phyloP scores from a whole-genome alignment of 2,888 invertebrate species.

The Lasioglossum leucozonium region DNA sequence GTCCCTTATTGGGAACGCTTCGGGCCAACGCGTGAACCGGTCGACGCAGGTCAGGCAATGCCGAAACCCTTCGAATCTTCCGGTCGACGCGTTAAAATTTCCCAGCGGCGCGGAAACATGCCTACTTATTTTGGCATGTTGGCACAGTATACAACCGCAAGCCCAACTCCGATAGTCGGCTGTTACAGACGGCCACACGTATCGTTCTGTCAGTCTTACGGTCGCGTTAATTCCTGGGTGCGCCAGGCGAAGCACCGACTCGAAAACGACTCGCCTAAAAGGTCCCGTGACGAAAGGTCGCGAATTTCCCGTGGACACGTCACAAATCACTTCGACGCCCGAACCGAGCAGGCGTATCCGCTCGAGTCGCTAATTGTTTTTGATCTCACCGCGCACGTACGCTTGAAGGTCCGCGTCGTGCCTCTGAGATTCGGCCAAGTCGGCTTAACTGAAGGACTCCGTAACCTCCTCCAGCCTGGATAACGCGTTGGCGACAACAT shows the following conservation, averaged over 20 bases:
- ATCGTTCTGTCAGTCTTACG: neutral
- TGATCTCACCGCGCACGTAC: no score
- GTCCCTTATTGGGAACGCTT: neutral
- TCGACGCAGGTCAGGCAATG: neutral
- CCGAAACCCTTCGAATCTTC: neutral
- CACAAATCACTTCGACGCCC: neutral
- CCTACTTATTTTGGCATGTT: neutral
- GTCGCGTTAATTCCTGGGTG: constrained; percentile 14
- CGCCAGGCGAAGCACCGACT: neutral
- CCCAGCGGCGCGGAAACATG: neutral
- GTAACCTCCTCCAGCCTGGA: no score
- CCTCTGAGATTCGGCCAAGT: no score
- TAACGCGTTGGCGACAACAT: no score
- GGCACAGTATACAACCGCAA: neutral
- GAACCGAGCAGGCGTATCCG: neutral
- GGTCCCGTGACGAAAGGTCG: neutral
- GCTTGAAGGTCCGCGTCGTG: no score
- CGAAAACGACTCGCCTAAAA: neutral
- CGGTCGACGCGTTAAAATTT: neutral
- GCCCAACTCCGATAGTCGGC: neutral
- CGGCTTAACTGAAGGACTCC: no score
- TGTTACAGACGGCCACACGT: constrained; percentile 10
- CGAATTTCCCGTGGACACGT: neutral
- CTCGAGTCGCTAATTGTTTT: neutral
- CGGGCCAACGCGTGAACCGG: constrained; percentile 15